These are phyloP conservation scores for Glomeris marginata DNA, from an alignment of 2,888 invertebrate species.

Conservation along the genomic window DNA sequence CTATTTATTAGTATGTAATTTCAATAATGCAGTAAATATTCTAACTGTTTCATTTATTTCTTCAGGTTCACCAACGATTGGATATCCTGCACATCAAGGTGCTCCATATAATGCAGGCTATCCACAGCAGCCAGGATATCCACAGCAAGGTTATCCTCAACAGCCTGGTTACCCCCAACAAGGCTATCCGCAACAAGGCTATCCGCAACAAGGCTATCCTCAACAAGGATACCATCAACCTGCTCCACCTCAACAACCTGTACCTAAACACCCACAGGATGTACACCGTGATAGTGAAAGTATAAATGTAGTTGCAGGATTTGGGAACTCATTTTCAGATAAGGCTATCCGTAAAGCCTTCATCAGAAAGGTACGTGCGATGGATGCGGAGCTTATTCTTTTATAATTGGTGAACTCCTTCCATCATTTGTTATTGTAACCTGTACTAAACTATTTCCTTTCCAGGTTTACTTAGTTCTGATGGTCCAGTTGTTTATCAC, in stretches of 20 bases:
- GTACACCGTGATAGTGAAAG: too few species aligned
- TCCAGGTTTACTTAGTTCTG: conserved; percentile 11
- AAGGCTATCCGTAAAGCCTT: conserved; percentile 9
- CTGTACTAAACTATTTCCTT: not conserved
- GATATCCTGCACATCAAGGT: not conserved
- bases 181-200: not conserved
- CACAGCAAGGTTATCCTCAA: conserved; percentile 2
- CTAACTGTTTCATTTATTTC: too few species aligned
- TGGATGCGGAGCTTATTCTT: not conserved
- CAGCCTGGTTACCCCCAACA: not conserved
- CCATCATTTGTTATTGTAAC: not conserved
- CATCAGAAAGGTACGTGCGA: conserved; percentile 6
- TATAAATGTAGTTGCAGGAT: not conserved
- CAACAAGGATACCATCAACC: not conserved
- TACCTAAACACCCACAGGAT: not conserved
- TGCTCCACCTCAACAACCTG: not conserved
- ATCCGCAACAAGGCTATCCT: not conserved
- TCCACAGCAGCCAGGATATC: not conserved
- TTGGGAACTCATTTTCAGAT: conserved; percentile 12
- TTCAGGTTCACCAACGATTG: too few species aligned
- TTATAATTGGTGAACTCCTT: not conserved
- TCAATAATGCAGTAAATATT: too few species aligned
- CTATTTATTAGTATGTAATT: too few species aligned
- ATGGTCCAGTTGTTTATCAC: conserved; percentile 9
- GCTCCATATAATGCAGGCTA: not conserved